Percentiles rank a stretch among this genome's conserved stretches.
phyloP scores from a whole-genome alignment of 2,888 invertebrate species.

The Neocrepidodera transversa region DNA sequence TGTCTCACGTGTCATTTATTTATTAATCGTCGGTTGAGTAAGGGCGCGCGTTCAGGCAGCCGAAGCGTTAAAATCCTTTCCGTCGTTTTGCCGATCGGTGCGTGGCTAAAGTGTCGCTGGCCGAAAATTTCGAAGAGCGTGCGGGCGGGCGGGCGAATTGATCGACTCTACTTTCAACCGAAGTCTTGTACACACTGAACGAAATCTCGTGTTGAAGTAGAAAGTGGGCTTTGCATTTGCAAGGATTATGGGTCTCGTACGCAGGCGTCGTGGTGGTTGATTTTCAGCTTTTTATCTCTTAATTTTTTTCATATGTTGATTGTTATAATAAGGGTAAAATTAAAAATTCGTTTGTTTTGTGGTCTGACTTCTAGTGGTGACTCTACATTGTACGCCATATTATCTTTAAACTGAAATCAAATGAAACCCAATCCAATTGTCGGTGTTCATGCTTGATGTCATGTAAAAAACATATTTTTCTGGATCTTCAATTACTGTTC shows the following conservation, averaged over 20 bases:
- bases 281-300: constrained; percentile 55
- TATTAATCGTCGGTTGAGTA: constrained; percentile 16
- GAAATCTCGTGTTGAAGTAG: constrained; percentile 46
- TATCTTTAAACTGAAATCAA: too few species aligned
- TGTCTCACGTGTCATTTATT: constrained; percentile 54
- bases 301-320: constrained; percentile 25
- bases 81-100: not conserved
- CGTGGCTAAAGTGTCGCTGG: too few species aligned
- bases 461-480: too few species aligned
- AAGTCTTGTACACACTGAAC: constrained; percentile 33
- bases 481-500: too few species aligned
- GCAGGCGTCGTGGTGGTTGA: constrained; percentile 45
- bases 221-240: constrained; percentile 54
- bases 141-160: too few species aligned
- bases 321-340: too few species aligned
- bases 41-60: constrained; percentile 15
- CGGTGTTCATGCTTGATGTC: too few species aligned
- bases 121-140: too few species aligned
- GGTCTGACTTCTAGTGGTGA: too few species aligned
- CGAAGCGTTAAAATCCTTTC: constrained; percentile 12
- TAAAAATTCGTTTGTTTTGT: too few species aligned
- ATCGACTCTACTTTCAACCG: constrained; percentile 19
- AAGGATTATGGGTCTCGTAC: constrained; percentile 51
- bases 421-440: too few species aligned
- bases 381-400: too few species aligned